A percentile compares a stretch with the other conserved stretches of the same genome.
These are phyloP conservation scores for Furcula furcula DNA, from an alignment of 2,888 invertebrate genomes.

Conservation along the genomic window DNA sequence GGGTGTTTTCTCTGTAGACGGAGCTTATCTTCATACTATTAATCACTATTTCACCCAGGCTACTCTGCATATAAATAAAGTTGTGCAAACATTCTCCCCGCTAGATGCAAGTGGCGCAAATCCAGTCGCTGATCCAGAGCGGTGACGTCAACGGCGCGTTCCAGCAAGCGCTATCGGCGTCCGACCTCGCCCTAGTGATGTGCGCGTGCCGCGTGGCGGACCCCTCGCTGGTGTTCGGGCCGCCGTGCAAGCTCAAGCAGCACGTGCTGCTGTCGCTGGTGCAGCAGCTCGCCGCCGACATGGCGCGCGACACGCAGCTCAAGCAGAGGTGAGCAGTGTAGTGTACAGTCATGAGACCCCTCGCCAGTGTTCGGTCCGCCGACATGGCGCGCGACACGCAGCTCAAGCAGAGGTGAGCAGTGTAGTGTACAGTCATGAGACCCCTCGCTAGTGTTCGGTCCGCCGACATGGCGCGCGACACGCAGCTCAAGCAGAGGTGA, in stretches of 20 bases:
- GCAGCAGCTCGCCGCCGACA: conserved; percentile 95
- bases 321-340: conserved; percentile 72
- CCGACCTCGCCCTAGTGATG: conserved; percentile 93
- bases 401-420: conserved; percentile 68
- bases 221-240: conserved; percentile 88
- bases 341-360: no score
- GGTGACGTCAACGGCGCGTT: conserved; percentile 94
- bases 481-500: conserved; percentile 74
- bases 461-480: conserved; percentile 91
- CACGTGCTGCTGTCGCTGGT: conserved; percentile 95
- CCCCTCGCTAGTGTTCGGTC: conserved; percentile 88
- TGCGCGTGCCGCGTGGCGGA: conserved; percentile 93
- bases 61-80: no score
- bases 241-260: conserved; percentile 88
- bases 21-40: no score
- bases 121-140: conserved; percentile 84
- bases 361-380: conserved; percentile 87
- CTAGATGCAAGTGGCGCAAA: conserved; percentile 84
- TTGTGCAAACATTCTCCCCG: no score
- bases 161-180: conserved; percentile 93
- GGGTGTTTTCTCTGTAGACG: no score
- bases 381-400: conserved; percentile 90
- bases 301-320: conserved; percentile 86
- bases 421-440: no score
- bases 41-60: no score